Evolutionary conservation across 2,113 vertebrate species (phyloP).

Genomic region (Vimba vimba): DNA sequence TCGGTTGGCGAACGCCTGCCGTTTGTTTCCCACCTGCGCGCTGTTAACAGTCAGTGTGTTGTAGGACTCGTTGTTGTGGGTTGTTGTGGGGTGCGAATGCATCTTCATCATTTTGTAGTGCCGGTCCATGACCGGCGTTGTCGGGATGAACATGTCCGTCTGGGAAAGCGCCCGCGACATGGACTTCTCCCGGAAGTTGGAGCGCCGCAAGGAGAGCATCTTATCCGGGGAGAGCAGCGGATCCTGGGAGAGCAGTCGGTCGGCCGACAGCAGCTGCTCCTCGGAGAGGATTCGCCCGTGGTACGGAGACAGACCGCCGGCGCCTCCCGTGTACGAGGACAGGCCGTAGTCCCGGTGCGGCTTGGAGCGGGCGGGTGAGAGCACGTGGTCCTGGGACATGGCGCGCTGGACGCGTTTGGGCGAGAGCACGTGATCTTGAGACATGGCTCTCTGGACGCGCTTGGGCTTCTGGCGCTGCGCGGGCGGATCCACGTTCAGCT

Average conservation of each 20-base stretch:
- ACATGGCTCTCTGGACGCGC: conserved; percentile 93
- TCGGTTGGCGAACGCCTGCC: conserved; percentile 94
- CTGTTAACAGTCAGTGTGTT: conserved; percentile 88
- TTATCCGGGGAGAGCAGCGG: conserved; percentile 92
- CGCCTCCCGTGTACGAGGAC: conserved; percentile 69
- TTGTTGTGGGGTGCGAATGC: conserved; percentile 87
- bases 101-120: conserved; percentile 95
- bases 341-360: conserved; percentile 84
- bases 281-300: conserved; percentile 85
- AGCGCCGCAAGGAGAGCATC: conserved; percentile 76
- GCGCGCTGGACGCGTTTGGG: conserved; percentile 53
- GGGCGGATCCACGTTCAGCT: conserved; percentile 83
- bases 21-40: conserved; percentile 83
- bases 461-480: conserved; percentile 80
- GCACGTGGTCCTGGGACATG: conserved; percentile 97
- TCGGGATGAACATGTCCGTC: conserved; percentile 90
- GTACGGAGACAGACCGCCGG: conserved; percentile 72
- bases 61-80: conserved; percentile 84
- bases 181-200: conserved; percentile 89
- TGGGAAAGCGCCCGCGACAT: conserved; percentile 93
- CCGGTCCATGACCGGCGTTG: conserved; percentile 90
- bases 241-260: conserved; percentile 95
- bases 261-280: conserved; percentile 90
- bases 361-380: conserved; percentile 82
- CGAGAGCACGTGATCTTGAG: conserved; percentile 94